Percentiles rank a stretch among this genome's conserved stretches.
These are phyloP conservation scores for Colletes collaris DNA, from an alignment of 2,888 invertebrate species.

Conservation along the genomic window DNA sequence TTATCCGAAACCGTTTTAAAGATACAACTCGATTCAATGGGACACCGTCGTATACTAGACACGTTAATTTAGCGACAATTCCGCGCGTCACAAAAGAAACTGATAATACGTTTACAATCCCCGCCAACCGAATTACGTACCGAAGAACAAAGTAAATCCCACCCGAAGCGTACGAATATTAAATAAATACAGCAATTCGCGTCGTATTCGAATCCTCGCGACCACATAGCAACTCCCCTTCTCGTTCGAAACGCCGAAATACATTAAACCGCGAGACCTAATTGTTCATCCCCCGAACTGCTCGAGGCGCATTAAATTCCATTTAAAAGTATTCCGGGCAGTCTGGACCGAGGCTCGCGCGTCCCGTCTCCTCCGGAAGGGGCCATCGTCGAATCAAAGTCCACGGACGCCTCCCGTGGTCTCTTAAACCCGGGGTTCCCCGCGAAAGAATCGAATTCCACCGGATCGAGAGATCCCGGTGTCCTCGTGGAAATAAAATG, in stretches of 20 bases:
- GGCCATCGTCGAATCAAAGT: background rate
- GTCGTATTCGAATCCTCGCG: too few relatives aligned
- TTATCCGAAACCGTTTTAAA: too few relatives aligned
- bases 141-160: too few relatives aligned
- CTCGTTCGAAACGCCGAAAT: background rate
- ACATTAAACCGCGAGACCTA: background rate
- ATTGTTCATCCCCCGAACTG: background rate
- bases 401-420: background rate
- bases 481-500: slow-evolving; percentile 56
- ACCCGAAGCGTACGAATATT: too few relatives aligned
- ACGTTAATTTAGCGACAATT: too few relatives aligned
- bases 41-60: too few relatives aligned
- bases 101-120: too few relatives aligned
- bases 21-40: too few relatives aligned
- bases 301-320: too few relatives aligned
- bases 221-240: background rate
- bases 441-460: slow-evolving; percentile 20
- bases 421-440: background rate
- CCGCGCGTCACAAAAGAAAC: too few relatives aligned
- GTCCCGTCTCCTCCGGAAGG: background rate
- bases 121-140: too few relatives aligned
- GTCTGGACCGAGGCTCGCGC: background rate
- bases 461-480: slow-evolving; percentile 19
- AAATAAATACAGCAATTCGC: too few relatives aligned
- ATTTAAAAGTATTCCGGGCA: background rate